Evolutionary conservation across 2,113 vertebrate species (phyloP), one percentile per base, ranked within the genome.

Genomic region (Plecotus auritus): DNA sequence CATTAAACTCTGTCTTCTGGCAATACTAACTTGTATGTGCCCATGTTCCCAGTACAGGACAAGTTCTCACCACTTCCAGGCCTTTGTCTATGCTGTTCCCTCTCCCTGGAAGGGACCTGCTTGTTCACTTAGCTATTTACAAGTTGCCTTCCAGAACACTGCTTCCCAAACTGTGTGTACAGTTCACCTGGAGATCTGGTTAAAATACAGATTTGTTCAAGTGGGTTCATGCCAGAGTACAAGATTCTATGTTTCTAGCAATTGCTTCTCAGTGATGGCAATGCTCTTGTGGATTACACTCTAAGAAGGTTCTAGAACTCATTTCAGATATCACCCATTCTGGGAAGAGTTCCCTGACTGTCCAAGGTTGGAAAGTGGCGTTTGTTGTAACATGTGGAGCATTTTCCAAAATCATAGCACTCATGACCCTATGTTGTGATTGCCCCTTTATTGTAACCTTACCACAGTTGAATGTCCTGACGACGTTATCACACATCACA

Each of bases 291-390:
- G 20, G 40, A 32, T 28, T 20, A 11, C 23, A 61, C 14, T 54
- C 14, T 42, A 66, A 66, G 54, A 84, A 87, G 18, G 23, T n/a
- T 78, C n/a, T 85, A 72, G 61, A 93, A 59, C 16, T 72, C 45
- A 73, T 40, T 88, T 87, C 35, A 73, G 16, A 12, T 92, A 72
- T 26, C 35, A 42, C 7, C 13, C 18, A 83, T 87, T 61, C 77
- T 88, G 30, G 20, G n/a, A 69, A 85, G 51, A 51, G 14, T 42
- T 70, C 2, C 14, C 32, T 76, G 35, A 32, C 9, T 49, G 80
- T 59, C 67, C 20, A 45, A 40, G 9, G 10, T 47, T 92, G 45
- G 4, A 47, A 86, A 90, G 32, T 20, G 66, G 23, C 67, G 35
- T 30, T 73, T 87, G 32, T 64, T 87, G 11, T 20, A 78, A 45